Conservation (phyloP, 2,797 vertebrate genomes). For the Galago senegalensis region DNA sequence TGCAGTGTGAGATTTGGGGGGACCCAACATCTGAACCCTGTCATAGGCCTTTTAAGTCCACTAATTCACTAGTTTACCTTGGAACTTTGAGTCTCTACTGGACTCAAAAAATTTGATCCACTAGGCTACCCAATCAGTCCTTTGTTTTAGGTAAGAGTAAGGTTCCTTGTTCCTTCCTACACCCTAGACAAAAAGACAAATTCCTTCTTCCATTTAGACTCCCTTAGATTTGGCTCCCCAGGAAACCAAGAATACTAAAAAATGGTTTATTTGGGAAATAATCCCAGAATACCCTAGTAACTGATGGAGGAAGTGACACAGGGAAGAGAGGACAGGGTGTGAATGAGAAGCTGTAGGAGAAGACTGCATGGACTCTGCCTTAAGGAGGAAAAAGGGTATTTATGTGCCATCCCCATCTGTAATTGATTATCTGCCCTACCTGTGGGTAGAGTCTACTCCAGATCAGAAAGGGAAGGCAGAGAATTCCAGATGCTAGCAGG, state of each 20-base stretch:
- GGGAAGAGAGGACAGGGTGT: background rate
- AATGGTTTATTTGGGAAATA: background rate
- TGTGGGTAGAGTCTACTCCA: background rate
- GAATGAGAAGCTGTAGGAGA: background rate
- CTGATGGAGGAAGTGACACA: background rate
- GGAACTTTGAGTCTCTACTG: background rate
- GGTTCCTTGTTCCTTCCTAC: background rate
- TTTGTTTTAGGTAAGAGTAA: constrained; percentile 2
- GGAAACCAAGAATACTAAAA: constrained; percentile 15
- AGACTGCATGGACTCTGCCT: background rate
- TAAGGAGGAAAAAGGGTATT: background rate
- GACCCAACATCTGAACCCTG: background rate
- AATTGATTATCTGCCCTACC: background rate
- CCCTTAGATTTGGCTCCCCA: background rate
- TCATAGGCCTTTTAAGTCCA: background rate
- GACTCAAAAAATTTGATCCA: background rate
- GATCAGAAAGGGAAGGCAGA: background rate
- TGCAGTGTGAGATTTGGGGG: background rate
- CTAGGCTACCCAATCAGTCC: background rate
- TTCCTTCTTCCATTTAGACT: background rate
- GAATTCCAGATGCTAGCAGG: background rate
- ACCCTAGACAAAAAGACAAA: background rate
- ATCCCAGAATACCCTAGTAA: background rate
- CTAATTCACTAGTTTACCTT: background rate
- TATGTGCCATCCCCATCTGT: background rate